Evolutionary conservation across 2,113 vertebrate species (phyloP), one percentile per base, ranked within the genome.

Genomic region (Triplophysa dalaica): DNA sequence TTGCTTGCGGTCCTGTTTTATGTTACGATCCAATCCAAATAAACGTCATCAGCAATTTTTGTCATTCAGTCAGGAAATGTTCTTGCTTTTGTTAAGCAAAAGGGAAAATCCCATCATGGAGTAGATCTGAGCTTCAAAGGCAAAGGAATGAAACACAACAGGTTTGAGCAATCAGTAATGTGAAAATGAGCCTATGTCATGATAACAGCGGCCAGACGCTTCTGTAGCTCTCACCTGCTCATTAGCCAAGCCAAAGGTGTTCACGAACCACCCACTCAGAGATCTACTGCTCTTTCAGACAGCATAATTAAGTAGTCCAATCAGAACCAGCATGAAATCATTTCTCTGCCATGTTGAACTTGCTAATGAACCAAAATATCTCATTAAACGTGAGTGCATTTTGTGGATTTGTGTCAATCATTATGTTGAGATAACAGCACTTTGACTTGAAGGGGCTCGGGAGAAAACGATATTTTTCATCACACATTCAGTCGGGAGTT

Each of bases 271-370:
- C 88, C 88, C 88, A 87, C 90, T 90, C 88, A 90, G 87, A 88
- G 84, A 84, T 88, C 86, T 85, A 88, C 89, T 86, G 17, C 88
- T 62, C 78, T 87, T 89, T 91, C 87, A 90, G 91, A 91, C 90
- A 91, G 89, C 88, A 92, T 91, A 93, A 93, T 91, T 93, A 93
- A 92, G 89, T 90, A 90, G 88, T 89, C 90, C 91, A 93, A 93
- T 93, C 92, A 93, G 88, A 92, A 87, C 75, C 75, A 90, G 91
- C 90, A 91, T 92, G 90, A 89, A 91, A 89, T 91, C 89, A 89
- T 90, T 89, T 87, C 86, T 91, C 89, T 87, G 82, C 88, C 85
- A 86, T 90, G 63, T 85, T 90, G 84, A 81, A 91, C 90, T 88
- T 81, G 83, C 89, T 92, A 92, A 93, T 93, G 91, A 92, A 93